Evolutionary conservation across 2,888 invertebrate species (phyloP).

Genomic region (Cheilosia vernalis): DNA sequence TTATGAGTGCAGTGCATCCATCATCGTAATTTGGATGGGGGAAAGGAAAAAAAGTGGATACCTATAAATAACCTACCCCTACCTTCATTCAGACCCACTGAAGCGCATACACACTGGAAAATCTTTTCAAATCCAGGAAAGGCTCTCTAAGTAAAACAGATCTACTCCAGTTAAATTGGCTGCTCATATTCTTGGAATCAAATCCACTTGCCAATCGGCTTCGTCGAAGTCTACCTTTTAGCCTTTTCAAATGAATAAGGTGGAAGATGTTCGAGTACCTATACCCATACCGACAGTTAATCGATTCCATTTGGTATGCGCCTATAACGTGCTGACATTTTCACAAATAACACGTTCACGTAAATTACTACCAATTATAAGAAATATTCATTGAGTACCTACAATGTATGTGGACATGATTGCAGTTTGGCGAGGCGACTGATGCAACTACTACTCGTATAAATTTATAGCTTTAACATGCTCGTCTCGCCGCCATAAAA

Average conservation of each 20-base stretch:
- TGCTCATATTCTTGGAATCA: neutral
- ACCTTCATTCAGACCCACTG: neutral
- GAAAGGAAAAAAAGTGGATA: neutral
- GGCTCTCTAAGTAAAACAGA: neutral
- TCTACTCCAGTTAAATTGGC: neutral
- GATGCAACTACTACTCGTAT: neutral
- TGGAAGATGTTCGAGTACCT: neutral
- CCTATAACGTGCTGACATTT: conserved; percentile 23
- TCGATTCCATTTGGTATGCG: conserved; percentile 3
- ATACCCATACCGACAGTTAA: neutral
- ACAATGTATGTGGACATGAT: neutral
- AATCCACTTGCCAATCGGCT: too few species aligned
- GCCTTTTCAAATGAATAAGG: neutral
- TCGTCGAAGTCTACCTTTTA: neutral
- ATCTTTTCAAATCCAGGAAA: neutral
- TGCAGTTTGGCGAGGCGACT: neutral
- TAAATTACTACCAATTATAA: conserved; percentile 36
- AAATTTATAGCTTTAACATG: neutral
- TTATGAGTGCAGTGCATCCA: conserved; percentile 1
- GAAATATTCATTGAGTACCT: neutral
- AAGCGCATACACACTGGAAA: conserved; percentile 7
- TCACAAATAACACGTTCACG: conserved; percentile 8
- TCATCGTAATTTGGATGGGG: conserved; percentile 1
- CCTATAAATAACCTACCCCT: neutral
- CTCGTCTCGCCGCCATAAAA: neutral